Evolutionary conservation across 2,797 vertebrate genomes (phyloP), one percentile per base, ranked within the genome.

Genomic region (Arnoldichthys spilopterus): DNA sequence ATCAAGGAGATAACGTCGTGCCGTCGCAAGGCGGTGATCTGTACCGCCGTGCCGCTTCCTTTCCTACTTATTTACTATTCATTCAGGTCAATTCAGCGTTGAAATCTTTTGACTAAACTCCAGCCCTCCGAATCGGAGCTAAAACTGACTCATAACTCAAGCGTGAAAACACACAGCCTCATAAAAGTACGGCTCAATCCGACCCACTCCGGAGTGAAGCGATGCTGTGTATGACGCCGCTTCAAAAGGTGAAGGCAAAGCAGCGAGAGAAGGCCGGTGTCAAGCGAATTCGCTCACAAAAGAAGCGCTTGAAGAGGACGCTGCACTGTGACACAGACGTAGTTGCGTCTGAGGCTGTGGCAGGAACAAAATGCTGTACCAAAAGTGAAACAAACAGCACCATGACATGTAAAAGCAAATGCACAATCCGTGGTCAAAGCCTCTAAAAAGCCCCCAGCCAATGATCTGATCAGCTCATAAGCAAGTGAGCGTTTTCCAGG

Each of bases 311-410:
- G 70, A 71, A 20, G 24, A 22, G 32, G n/a, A 71, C 1, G n/a
- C 49, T 24, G 20, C 20, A 34, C 28, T 56, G 32, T 37, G 75
- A 75, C 37, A 51, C 54, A 70, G 72, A 80, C 69, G 45, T 68
- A 43, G 24, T 54, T 18, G 45, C 24, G 72, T 63, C 72, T 80
- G 56, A 72, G 79, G 67, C 34, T 49, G 37, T 26, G 49, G 37
- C 22, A n/a, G 13, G 58, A 62, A 62, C 54, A 71, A 72, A 58
- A 40, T 3, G 0, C 47, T 2, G 8, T 61, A 34, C 11, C 15
- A 62, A 62, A 62, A 80, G 22, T 13, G 40, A 74, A 74, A 63
- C 47, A 15, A 56, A 49, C 22, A 45, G 30, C 45, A 64, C 64
- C 6, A 37, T 34, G 28, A 34, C 1, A 11, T 53, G 26, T 15